Evolutionary conservation across 2,113 vertebrate species (phyloP).

Genomic region (Erythrolamprus reginae): DNA sequence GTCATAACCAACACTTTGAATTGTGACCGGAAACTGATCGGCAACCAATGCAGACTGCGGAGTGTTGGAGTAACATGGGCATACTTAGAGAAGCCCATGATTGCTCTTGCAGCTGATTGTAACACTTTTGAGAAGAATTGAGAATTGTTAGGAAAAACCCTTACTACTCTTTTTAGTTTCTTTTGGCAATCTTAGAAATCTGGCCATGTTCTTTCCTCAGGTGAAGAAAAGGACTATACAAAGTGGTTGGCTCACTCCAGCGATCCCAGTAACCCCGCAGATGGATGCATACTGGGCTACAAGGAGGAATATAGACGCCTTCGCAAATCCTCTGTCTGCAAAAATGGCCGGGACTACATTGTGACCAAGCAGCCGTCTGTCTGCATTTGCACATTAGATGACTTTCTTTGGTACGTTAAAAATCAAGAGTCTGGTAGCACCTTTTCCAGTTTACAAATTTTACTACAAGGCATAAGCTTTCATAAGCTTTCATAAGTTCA

Average conservation of each 20-base stretch:
- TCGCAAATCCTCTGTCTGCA: constrained; percentile 84
- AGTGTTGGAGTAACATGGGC: no score
- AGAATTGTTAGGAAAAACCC: not conserved
- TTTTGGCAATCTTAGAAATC: not conserved
- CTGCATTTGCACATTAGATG: constrained; percentile 82
- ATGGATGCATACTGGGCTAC: constrained; percentile 90
- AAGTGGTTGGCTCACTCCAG: constrained; percentile 89
- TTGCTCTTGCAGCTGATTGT: no score
- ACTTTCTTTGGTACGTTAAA: constrained; percentile 83
- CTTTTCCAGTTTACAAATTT: not conserved
- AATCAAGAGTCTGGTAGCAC: not conserved
- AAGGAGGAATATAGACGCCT: constrained; percentile 84
- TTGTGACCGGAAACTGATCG: no score
- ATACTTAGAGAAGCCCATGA: no score
- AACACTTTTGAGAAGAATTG: not conserved
- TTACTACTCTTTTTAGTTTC: not conserved
- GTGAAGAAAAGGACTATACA: constrained; percentile 80
- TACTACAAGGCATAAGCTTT: not conserved
- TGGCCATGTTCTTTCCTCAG: constrained; percentile 53
- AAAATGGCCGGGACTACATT: constrained; percentile 82
- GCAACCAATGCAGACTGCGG: no score
- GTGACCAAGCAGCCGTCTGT: constrained; percentile 74
- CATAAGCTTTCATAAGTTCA: no score
- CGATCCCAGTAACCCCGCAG: constrained; percentile 70
- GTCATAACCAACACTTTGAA: no score